Conservation (phyloP, 2,797 vertebrate species). For the Cheirogaleus major region DNA sequence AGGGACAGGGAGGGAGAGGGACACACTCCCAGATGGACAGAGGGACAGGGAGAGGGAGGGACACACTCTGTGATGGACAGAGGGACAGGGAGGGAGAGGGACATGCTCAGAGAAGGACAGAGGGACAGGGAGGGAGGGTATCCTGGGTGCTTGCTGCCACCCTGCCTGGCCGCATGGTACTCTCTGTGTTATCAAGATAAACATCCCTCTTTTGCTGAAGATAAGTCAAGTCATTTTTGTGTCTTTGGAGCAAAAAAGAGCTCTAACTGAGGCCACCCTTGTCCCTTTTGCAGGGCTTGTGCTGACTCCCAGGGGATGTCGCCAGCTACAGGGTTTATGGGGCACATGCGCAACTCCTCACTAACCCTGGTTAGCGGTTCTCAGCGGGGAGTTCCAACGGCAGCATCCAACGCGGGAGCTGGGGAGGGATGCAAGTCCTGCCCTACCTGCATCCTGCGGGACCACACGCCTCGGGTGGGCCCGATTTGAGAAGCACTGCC, state of each 20-base stretch:
- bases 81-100: not conserved
- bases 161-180: no score
- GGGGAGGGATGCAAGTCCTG: not conserved
- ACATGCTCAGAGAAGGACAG: not conserved
- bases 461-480: not conserved
- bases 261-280: no score
- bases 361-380: not conserved
- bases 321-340: not conserved
- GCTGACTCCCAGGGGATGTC: not conserved
- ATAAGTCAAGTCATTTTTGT: not conserved
- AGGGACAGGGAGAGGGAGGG: not conserved
- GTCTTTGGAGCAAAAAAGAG: not conserved
- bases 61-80: not conserved
- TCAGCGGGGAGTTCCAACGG: slow-evolving; percentile 26
- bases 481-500: not conserved
- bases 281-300: not conserved
- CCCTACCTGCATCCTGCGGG: no score
- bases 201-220: not conserved
- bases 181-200: not conserved
- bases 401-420: not conserved
- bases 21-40: not conserved
- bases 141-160: not conserved
- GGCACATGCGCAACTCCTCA: not conserved
- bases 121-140: not conserved
- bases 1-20: not conserved